Base-by-base conservation (phyloP, 2,797 vertebrate species). In the Australoheros facetus region DNA sequence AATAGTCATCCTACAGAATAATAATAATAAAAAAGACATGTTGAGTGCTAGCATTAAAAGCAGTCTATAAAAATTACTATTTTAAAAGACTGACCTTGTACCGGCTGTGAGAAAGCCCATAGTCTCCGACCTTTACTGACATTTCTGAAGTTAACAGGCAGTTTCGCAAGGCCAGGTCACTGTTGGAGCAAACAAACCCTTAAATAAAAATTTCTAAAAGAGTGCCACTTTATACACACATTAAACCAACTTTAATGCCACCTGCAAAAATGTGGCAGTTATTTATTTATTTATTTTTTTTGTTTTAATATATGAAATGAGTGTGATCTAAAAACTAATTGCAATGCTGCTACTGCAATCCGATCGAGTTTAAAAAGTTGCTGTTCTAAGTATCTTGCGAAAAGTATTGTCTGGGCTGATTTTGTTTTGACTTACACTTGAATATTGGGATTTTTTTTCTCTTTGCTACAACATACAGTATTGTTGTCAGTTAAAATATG, bases 51-150 rank as follows among this genome's bases (percentile, higher is more conserved):
- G 17, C 2, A 1, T 56, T 23, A 56, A 19, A 71, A 16, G 11
- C 13, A 28, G 1, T 56, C 9, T 7, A 21, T n/a, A 7, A 5
- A 39, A 73, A n/a, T 53, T 8, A 51, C 2, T 26, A 5, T 73
- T 5, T 45, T 3, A 23, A 57, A 60, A 53, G 21, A 26, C 77
- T 86, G 53, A 98, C 98, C 96, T 97, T 97, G 95, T 98, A 99
- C 89, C 96, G 97, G 94, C 96, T 96, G 85, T 97, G 97, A 12
- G 97, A 96, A 54, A 99, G 96, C 56, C 98, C 97, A 0, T 99
- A 99, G 95, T 99, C 98, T 0, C 98, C 98, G 0, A 99, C 96
- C 93, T 98, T 99, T 72, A 99, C 97, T 0, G 97, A 97, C 94
- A 99, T 95, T 91, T 99, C 98, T 1, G 97, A 96, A 0, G 97